phyloP scores from a whole-genome alignment of 2,888 invertebrate species.

The Sesamia inferens region DNA sequence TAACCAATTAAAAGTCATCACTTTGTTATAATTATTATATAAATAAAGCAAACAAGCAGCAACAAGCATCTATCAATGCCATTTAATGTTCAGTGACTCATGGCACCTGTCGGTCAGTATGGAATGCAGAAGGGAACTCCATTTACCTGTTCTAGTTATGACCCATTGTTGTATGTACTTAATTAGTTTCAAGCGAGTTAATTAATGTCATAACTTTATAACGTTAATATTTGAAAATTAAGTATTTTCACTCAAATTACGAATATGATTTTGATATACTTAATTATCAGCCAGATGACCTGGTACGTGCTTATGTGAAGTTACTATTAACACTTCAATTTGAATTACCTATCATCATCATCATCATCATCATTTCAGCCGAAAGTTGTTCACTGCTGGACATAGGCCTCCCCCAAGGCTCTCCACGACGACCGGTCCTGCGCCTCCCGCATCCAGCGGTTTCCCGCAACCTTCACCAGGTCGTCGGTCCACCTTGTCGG shows the following conservation, averaged over 20 bases:
- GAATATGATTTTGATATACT: conserved; percentile 20
- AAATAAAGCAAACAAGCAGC: conserved; percentile 15
- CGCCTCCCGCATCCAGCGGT: too few species aligned
- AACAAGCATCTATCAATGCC: conserved; percentile 42
- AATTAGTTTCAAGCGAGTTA: conserved; percentile 36
- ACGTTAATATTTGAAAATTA: conserved; percentile 32
- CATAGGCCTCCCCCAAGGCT: too few species aligned
- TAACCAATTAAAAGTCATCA: too few species aligned
- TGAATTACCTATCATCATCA: conserved; percentile 1
- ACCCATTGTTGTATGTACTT: conserved; percentile 37
- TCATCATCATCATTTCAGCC: too few species aligned
- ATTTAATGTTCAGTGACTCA: conserved; percentile 43
- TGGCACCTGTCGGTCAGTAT: conserved; percentile 13
- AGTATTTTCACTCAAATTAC: conserved; percentile 35
- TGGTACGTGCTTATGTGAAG: background rate
- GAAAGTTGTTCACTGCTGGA: too few species aligned
- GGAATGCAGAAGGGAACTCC: conserved; percentile 10
- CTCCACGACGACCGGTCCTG: too few species aligned
- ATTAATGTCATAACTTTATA: conserved; percentile 35
- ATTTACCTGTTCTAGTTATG: conserved; percentile 32
- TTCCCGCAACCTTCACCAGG: too few species aligned
- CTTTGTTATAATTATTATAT: too few species aligned
- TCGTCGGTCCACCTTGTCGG: too few species aligned
- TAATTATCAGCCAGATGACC: conserved; percentile 11
- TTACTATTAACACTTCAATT: too few species aligned